A percentile compares a stretch with the other conserved stretches of the same genome.
These are phyloP conservation scores for Luidia sarsii DNA, from an alignment of 53 echinoderm and acorn worm species.

Conservation along the genomic window DNA sequence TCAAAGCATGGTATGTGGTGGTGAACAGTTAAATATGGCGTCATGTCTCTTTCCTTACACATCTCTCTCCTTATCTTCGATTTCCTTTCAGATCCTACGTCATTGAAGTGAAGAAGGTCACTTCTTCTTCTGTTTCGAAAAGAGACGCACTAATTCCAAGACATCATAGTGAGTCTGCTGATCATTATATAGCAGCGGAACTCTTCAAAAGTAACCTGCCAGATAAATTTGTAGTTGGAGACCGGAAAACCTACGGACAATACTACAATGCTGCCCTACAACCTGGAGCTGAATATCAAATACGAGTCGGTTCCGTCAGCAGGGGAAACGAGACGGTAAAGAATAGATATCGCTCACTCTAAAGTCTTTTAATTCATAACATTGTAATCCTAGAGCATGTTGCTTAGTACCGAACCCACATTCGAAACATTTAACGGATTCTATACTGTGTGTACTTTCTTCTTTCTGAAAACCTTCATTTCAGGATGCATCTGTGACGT, in stretches of 20 bases:
- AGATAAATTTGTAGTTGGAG: slow-evolving; percentile 68
- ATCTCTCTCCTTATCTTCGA: background rate
- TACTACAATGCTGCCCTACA: slow-evolving; percentile 76
- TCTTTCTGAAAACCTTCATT: background rate
- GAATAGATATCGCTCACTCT: too few relatives aligned
- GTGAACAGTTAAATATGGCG: too few relatives aligned
- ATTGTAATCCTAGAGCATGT: too few relatives aligned
- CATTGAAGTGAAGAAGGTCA: slow-evolving; percentile 13
- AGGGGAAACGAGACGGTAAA: slow-evolving; percentile 3
- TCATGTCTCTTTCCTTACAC: background rate
- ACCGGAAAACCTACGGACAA: slow-evolving; percentile 49
- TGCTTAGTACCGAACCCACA: background rate
- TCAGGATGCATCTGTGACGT: background rate
- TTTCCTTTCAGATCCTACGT: slow-evolving; percentile 11
- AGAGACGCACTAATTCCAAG: slow-evolving; percentile 5
- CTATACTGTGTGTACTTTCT: background rate
- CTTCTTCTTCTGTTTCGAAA: background rate
- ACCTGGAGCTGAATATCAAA: slow-evolving; percentile 47
- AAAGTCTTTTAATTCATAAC: too few relatives aligned
- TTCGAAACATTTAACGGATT: background rate
- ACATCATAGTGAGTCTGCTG: slow-evolving; percentile 8
- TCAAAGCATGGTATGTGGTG: background rate
- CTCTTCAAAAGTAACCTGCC: slow-evolving; percentile 50
- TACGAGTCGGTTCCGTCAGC: slow-evolving; percentile 62
- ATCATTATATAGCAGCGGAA: slow-evolving; percentile 78